Evolutionary conservation across 2,888 invertebrate species (phyloP).

Genomic region (Isoperla grammatica): DNA sequence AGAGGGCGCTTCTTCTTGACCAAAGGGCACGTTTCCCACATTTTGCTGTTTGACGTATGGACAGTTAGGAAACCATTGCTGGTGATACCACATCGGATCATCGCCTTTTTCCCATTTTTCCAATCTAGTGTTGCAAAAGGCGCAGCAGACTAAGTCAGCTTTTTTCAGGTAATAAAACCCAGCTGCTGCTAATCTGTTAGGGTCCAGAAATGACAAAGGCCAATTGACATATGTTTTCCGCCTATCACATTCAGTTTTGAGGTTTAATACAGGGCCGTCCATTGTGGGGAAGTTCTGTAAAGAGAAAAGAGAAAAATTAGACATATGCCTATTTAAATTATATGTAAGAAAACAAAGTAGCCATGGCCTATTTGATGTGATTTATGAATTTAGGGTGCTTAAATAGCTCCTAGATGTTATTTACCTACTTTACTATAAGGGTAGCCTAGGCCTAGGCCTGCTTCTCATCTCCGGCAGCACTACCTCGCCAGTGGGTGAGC

Average conservation of each 20-base stretch:
- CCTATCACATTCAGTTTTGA: slow-evolving; percentile 52
- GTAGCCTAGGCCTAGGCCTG: no score
- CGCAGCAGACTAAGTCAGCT: slow-evolving; percentile 73
- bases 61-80: slow-evolving; percentile 74
- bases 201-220: slow-evolving; percentile 58
- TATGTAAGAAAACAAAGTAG: no score
- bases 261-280: background rate
- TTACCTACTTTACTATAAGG: no score
- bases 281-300: background rate
- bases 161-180: slow-evolving; percentile 78
- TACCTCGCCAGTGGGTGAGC: no score
- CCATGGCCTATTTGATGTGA: no score
- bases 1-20: slow-evolving; percentile 34
- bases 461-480: no score
- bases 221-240: slow-evolving; percentile 61
- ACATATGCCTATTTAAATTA: no score
- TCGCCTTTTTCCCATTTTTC: slow-evolving; percentile 79
- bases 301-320: background rate
- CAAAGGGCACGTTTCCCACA: slow-evolving; percentile 58
- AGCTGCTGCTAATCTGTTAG: slow-evolving; percentile 62
- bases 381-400: no score
- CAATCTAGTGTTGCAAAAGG: slow-evolving; percentile 73
- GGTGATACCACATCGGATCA: slow-evolving; percentile 73
- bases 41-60: slow-evolving; percentile 62
- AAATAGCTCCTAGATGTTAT: no score